Conservation (phyloP, 2,113 vertebrate species). For the Riparia riparia region DNA sequence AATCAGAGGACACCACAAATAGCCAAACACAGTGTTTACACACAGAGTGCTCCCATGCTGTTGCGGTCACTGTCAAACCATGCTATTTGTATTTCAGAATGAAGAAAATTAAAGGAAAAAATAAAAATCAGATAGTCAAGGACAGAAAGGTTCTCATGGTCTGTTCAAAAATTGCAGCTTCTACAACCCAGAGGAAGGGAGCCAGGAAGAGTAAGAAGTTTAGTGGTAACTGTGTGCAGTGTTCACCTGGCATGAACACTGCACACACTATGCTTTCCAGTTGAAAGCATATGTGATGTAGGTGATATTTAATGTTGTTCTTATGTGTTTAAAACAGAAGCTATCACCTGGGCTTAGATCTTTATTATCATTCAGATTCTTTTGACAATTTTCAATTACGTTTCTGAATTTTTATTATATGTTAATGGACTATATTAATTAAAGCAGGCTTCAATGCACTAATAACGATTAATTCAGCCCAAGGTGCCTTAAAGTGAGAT, state of each 20-base stretch:
- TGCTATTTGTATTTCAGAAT: background rate
- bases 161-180: background rate
- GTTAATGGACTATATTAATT: constrained; percentile 53
- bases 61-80: background rate
- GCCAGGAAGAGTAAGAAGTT: background rate
- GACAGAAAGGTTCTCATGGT: background rate
- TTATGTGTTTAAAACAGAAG: background rate
- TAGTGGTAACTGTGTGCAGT: background rate
- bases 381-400: constrained; percentile 44
- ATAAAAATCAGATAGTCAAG: background rate
- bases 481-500: constrained; percentile 24
- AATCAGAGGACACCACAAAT: background rate
- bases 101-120: background rate
- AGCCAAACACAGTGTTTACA: background rate
- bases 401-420: constrained; percentile 47
- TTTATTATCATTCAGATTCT: constrained; percentile 8
- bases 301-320: background rate
- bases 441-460: constrained; percentile 40
- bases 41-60: background rate
- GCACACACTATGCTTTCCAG: background rate
- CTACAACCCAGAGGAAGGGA: background rate
- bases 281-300: background rate
- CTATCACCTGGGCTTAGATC: background rate
- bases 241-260: background rate
- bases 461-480: constrained; percentile 38